Evolutionary conservation across 2,888 invertebrate genomes (phyloP).

Genomic region (Platycnemis pennipes): DNA sequence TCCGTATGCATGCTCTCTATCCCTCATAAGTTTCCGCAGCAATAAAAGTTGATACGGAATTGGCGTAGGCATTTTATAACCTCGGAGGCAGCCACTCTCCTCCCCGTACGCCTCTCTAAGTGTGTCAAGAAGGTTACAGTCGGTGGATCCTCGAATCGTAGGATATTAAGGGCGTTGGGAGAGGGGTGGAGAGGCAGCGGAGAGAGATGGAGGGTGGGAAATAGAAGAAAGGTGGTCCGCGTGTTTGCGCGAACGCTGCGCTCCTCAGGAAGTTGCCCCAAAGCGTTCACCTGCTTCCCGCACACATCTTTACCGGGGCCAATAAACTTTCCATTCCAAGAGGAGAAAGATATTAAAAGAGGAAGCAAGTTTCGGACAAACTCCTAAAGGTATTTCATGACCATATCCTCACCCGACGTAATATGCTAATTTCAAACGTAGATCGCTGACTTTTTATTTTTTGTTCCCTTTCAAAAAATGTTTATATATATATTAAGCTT

Average conservation of each 20-base stretch:
- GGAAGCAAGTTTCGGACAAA: background rate
- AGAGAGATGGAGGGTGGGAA: background rate
- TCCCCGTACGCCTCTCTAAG: background rate
- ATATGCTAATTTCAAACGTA: background rate
- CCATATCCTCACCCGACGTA: background rate
- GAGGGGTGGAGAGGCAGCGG: background rate
- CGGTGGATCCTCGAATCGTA: background rate
- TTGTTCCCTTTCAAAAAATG: no score
- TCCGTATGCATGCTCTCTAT: background rate
- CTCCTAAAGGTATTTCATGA: background rate
- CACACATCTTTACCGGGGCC: background rate
- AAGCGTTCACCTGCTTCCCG: background rate
- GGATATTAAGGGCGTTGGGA: background rate
- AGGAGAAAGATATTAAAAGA: background rate
- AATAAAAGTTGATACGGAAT: background rate
- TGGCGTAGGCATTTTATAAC: background rate
- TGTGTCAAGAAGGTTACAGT: constrained; percentile 27
- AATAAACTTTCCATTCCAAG: background rate
- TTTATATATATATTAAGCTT: no score
- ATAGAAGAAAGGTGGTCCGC: background rate
- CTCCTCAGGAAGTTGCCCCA: background rate
- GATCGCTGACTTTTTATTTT: no score
- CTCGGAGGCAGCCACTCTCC: background rate
- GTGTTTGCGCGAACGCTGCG: background rate
- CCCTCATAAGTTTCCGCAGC: background rate